phyloP scores from a whole-genome alignment of 2,113 vertebrate genomes.

The Sorex fumeus region DNA sequence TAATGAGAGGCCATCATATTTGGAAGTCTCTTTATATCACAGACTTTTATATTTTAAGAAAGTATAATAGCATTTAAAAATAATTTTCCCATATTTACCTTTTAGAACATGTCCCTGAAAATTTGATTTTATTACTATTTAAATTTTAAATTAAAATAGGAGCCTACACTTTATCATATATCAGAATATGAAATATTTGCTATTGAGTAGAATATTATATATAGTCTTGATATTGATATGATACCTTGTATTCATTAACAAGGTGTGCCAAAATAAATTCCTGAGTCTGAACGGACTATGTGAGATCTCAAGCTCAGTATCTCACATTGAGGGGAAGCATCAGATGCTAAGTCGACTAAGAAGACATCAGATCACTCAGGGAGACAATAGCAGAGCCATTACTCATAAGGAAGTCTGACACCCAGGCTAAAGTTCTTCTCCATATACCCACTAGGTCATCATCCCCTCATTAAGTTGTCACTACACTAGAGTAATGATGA shows the following conservation, averaged over 20 bases:
- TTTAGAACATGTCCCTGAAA: background rate
- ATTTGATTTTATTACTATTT: background rate
- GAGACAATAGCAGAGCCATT: background rate
- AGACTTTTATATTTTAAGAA: background rate
- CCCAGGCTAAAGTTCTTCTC: background rate
- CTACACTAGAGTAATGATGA: background rate
- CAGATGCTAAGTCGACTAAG: background rate
- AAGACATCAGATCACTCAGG: background rate
- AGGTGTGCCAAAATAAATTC: background rate
- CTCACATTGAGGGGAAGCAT: background rate
- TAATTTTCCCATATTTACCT: background rate
- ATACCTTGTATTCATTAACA: background rate
- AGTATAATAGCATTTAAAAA: conserved; percentile 9
- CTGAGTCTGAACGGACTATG: background rate
- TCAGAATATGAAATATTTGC: background rate
- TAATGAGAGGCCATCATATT: no score
- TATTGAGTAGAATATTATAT: background rate
- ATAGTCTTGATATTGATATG: no score
- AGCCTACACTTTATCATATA: background rate
- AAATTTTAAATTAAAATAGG: background rate
- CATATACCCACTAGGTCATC: background rate
- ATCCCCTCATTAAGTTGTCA: background rate
- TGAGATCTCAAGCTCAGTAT: background rate
- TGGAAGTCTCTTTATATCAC: no score
- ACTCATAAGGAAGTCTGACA: background rate